Evolutionary conservation across 2,888 invertebrate genomes (phyloP), one percentile per base, ranked within the genome.

Genomic region (Lasioglossum figueresi): DNA sequence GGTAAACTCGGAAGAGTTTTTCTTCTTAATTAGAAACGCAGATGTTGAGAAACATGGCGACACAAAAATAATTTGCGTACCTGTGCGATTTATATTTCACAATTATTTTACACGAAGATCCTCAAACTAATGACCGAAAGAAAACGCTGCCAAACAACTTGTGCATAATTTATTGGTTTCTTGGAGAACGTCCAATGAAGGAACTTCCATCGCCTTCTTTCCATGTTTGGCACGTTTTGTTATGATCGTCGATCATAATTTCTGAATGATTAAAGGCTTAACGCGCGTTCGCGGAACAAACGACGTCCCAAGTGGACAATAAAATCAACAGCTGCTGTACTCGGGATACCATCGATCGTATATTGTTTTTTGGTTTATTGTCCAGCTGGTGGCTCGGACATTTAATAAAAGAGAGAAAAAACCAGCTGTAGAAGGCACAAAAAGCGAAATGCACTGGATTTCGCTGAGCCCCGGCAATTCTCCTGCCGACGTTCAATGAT

Each of bases 401-500:
- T 75, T 81, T 81, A 45, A 68, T 43, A 2, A 34, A 80, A 86
- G 48, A 73, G 68, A 73, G 73, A 40, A 68, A 63, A 31, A 31
- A 48, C 70, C 56, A 48, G n/a, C 16, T 14, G 63, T 27, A 16
- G 31, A 6, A 63, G 63, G 27, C 63, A 14, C 48, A 48, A 27
- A 40, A 59, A 19, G 56, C 70, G 68, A 63, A 77, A 63, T 83
- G 40, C 70, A 71, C 63, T 52, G 71, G 63, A 66, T 71, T 79
- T 86, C 52, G 82, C 68, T 52, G 75, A 68, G 48, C 68, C 59
- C 59, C 43, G n/a, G 37, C 56, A 27, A 45, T 79, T 27, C 66
- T 52, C 52, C 77, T n/a, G 70, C 78, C 82, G 86, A 45, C 82
- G 52, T 68, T 73, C 68, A 52, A 82, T 88, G 88, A 87, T 88